phyloP scores from a whole-genome alignment of 2,888 invertebrate species.

The Fissipunctia ypsillon region DNA sequence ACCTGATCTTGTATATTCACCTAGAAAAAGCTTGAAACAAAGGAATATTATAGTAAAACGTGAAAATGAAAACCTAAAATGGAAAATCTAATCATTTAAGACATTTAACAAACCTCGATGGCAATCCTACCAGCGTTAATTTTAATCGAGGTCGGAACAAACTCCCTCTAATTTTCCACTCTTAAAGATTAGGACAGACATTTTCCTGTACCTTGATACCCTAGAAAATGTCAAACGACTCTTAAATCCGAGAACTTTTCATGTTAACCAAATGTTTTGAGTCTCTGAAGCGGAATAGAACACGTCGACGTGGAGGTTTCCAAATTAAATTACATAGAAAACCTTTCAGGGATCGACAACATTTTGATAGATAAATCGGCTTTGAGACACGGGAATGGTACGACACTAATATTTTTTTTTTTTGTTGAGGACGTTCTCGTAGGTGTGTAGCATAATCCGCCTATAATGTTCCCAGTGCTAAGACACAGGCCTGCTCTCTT shows the following conservation, averaged over 20 bases:
- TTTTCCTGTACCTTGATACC: constrained; percentile 37
- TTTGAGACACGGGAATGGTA: constrained; percentile 23
- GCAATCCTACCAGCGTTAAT: constrained; percentile 26
- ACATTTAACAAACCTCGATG: constrained; percentile 3
- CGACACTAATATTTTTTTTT: constrained; percentile 29
- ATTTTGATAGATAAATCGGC: constrained; percentile 53
- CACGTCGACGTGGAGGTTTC: constrained; percentile 24
- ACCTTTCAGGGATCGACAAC: constrained; percentile 64
- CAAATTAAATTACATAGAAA: constrained; percentile 67
- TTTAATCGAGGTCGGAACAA: constrained; percentile 49
- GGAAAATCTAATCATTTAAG: constrained; percentile 40
- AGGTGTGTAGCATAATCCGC: too few species aligned
- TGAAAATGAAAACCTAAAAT: constrained; percentile 12
- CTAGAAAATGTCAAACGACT: constrained; percentile 27
- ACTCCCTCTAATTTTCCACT: constrained; percentile 43
- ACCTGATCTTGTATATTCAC: not conserved
- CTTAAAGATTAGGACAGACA: constrained; percentile 41
- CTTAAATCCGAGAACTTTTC: constrained; percentile 50
- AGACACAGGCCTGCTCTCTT: too few species aligned
- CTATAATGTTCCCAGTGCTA: too few species aligned
- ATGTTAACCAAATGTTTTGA: constrained; percentile 54
- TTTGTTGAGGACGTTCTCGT: constrained; percentile 24
- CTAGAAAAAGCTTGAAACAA: constrained; percentile 3
- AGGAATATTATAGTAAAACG: constrained; percentile 25
- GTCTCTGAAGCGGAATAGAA: constrained; percentile 22